phyloP scores from a whole-genome alignment of 2,888 invertebrate genomes.

The Ormyrus nitidulus region DNA sequence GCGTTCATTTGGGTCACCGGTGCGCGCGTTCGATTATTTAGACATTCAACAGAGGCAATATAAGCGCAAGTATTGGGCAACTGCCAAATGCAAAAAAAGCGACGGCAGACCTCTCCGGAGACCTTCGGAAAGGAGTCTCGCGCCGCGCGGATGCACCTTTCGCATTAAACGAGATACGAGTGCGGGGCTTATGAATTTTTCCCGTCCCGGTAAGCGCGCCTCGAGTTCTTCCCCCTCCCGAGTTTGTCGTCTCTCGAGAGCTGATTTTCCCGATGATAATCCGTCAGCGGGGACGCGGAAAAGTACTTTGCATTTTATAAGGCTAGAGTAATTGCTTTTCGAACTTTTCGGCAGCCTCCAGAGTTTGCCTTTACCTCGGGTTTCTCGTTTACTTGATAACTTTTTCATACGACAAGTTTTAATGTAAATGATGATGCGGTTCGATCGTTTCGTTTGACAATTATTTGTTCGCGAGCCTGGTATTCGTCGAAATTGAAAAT shows the following conservation, averaged over 20 bases:
- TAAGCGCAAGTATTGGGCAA: constrained; percentile 18
- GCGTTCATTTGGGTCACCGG: constrained; percentile 38
- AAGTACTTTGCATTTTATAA: constrained; percentile 17
- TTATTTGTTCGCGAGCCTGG: too few species aligned
- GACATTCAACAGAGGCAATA: constrained; percentile 28
- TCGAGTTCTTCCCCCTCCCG: too few species aligned
- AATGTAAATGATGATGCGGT: too few species aligned
- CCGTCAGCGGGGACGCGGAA: constrained; percentile 9
- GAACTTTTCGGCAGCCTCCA: neutral
- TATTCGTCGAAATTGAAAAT: too few species aligned
- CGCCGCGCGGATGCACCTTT: constrained; percentile 8
- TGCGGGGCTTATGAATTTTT: constrained; percentile 39
- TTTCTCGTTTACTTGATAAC: neutral
- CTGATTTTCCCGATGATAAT: constrained; percentile 18
- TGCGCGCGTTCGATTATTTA: constrained; percentile 48
- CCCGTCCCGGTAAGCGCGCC: neutral
- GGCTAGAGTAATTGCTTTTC: constrained; percentile 21
- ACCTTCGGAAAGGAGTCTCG: neutral
- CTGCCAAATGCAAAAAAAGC: constrained; percentile 27
- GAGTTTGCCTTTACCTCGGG: too few species aligned
- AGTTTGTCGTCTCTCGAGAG: constrained; percentile 5
- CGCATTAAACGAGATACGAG: constrained; percentile 12
- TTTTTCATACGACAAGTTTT: neutral
- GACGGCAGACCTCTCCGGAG: neutral
- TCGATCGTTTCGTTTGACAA: too few species aligned